These are phyloP conservation scores for Neopipo cinnamomea DNA, from an alignment of 2,113 vertebrate species.

Conservation along the genomic window DNA sequence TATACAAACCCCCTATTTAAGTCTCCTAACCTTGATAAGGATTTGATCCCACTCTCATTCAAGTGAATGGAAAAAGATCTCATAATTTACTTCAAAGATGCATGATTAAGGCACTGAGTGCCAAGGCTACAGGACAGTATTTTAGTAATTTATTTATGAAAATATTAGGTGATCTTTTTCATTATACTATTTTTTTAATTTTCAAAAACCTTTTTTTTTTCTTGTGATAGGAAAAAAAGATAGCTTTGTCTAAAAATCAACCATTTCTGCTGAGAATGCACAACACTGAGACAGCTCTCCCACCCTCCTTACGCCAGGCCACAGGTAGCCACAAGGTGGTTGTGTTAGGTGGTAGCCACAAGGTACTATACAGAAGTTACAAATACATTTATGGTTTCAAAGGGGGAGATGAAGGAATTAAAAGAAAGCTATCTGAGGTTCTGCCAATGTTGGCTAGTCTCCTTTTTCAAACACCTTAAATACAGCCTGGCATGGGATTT, in stretches of 20 bases:
- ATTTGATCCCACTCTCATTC: slow-evolving; percentile 4
- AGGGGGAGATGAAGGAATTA: neutral
- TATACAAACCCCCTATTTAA: slow-evolving; percentile 28
- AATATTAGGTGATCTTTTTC: neutral
- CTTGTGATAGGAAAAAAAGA: neutral
- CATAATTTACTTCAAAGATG: neutral
- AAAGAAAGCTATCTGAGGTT: neutral
- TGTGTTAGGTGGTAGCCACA: neutral
- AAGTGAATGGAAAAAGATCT: slow-evolving; percentile 20
- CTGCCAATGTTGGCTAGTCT: neutral
- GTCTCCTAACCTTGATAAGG: slow-evolving; percentile 24
- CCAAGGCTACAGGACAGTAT: neutral
- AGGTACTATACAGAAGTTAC: neutral
- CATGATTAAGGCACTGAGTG: neutral
- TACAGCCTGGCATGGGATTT: neutral
- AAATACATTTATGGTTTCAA: neutral
- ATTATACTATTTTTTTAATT: neutral
- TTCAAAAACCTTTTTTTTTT: neutral
- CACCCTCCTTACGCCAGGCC: neutral
- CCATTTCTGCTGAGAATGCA: neutral
- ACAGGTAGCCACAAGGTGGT: too few species aligned
- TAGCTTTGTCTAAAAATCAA: neutral
- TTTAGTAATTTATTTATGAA: neutral
- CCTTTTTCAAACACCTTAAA: slow-evolving; percentile 21
- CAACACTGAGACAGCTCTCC: neutral